Percentiles rank a stretch among this genome's conserved stretches.
phyloP scores from a whole-genome alignment of 2,797 vertebrate species.

The Galagoides demidoff region DNA sequence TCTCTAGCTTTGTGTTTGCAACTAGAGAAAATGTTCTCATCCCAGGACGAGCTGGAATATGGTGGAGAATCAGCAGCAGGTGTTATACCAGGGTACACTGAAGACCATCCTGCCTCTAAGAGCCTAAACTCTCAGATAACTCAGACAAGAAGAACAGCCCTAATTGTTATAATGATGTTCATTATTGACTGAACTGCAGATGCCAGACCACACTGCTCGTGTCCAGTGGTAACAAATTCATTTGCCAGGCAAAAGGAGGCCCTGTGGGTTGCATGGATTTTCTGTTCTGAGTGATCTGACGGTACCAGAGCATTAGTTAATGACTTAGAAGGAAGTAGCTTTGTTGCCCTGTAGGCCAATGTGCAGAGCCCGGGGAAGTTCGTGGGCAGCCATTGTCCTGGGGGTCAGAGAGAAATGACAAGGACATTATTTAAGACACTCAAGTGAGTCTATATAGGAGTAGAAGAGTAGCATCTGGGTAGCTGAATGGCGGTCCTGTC shows the following conservation, averaged over 20 bases:
- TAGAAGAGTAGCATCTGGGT: background rate
- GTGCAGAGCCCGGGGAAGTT: background rate
- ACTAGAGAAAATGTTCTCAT: background rate
- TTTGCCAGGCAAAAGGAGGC: conserved; percentile 18
- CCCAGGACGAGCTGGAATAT: background rate
- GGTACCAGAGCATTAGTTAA: conserved; percentile 50
- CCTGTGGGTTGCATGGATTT: conserved; percentile 56
- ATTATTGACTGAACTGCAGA: background rate
- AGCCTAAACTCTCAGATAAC: background rate
- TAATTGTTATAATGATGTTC: background rate
- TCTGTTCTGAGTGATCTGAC: background rate
- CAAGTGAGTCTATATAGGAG: background rate
- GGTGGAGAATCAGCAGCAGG: background rate
- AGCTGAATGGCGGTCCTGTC: background rate
- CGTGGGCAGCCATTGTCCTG: background rate
- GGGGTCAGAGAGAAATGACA: conserved; percentile 24
- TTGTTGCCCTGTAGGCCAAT: background rate
- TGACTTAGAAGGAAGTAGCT: conserved; percentile 30
- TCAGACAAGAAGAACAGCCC: background rate
- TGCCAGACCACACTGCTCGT: background rate
- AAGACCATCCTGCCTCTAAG: background rate
- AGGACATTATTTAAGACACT: conserved; percentile 61
- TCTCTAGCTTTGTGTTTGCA: background rate
- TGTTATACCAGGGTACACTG: background rate
- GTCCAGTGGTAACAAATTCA: conserved; percentile 40